Evolutionary conservation across 2,888 invertebrate genomes (phyloP).

Genomic region (Pilophorus perplexus): DNA sequence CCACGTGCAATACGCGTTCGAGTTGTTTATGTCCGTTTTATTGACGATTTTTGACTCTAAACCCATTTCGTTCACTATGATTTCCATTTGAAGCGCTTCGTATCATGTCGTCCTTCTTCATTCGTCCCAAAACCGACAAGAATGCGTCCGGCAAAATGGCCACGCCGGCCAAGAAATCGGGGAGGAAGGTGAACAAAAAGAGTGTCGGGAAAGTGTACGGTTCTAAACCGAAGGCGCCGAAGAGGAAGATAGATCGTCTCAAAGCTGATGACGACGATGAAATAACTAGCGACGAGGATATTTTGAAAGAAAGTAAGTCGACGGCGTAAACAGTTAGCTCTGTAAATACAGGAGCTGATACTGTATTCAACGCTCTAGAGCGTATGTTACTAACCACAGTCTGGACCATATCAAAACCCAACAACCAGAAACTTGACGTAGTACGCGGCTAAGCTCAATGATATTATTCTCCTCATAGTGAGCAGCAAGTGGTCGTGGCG

Average conservation of each 20-base stretch:
- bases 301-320: slow-evolving; percentile 49
- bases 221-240: slow-evolving; percentile 26
- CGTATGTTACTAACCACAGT: no score
- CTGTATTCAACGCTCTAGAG: no score
- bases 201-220: slow-evolving; percentile 16
- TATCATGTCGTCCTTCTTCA: slow-evolving; percentile 35
- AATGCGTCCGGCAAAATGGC: neutral
- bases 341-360: no score
- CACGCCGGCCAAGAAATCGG: neutral
- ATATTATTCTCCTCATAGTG: no score
- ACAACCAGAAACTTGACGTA: no score
- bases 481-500: no score
- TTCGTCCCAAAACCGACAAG: slow-evolving; percentile 19
- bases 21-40: neutral
- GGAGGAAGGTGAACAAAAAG: neutral
- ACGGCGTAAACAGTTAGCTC: no score
- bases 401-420: no score
- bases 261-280: slow-evolving; percentile 52
- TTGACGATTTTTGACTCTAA: no score
- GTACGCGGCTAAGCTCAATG: no score
- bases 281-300: slow-evolving; percentile 60
- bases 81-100: no score
- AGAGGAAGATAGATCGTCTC: slow-evolving; percentile 34
- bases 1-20: neutral
- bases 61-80: no score